Percentiles rank a stretch among this genome's conserved stretches.
Evolutionary conservation across 2,888 invertebrate species (phyloP).

Genomic region (Epiblema foenella): DNA sequence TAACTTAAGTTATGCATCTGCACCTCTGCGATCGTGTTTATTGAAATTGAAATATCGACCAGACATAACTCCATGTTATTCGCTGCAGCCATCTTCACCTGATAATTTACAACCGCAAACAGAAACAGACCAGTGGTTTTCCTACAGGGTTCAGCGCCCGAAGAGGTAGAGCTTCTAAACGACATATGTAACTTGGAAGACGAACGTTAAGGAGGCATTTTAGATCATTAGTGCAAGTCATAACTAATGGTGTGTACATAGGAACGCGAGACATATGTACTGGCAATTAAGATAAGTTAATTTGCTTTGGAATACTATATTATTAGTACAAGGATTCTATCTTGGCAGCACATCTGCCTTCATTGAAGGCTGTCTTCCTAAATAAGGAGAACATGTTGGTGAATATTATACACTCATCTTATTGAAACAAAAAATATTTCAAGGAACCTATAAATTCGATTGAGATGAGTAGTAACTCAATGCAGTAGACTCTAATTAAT

Average conservation of each 20-base stretch:
- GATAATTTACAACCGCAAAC: conserved; percentile 33
- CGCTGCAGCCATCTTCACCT: conserved; percentile 36
- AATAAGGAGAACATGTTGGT: background rate
- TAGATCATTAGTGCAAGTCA: background rate
- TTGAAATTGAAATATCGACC: conserved; percentile 16
- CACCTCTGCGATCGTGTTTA: conserved; percentile 25
- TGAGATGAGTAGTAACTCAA: background rate
- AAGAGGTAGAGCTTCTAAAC: background rate
- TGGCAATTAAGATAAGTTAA: conserved; percentile 42
- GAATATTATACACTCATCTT: background rate
- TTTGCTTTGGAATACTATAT: conserved; percentile 29
- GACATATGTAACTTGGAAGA: conserved; percentile 9
- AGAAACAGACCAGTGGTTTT: conserved; percentile 13
- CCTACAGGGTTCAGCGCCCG: conserved; percentile 35
- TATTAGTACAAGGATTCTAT: background rate
- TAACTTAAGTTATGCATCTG: conserved; percentile 5
- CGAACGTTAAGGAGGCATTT: background rate
- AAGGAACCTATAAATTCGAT: background rate
- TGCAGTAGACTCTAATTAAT: background rate
- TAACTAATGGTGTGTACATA: conserved; percentile 37
- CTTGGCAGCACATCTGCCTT: background rate
- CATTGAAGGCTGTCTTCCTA: background rate
- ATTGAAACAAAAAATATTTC: background rate
- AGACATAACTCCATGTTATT: conserved; percentile 29
- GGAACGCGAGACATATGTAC: conserved; percentile 29